These are phyloP conservation scores for Tipula confusa DNA, from an alignment of 2,888 invertebrate genomes.

Conservation along the genomic window DNA sequence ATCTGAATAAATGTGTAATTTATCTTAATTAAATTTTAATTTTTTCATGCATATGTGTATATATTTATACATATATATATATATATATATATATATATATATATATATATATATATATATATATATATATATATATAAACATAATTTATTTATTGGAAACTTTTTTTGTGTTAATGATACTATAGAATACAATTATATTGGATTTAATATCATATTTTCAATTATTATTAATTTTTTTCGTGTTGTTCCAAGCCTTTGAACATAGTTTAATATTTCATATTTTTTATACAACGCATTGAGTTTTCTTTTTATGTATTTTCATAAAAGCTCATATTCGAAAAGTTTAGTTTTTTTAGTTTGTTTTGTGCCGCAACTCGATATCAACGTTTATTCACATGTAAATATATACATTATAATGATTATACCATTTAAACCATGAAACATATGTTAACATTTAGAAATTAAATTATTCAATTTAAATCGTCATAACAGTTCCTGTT, in stretches of 20 bases:
- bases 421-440: neutral
- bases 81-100: neutral
- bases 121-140: neutral
- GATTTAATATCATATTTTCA: neutral
- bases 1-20: neutral
- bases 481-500: neutral
- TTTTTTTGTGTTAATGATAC: neutral
- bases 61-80: neutral
- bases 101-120: neutral
- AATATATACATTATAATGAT: neutral
- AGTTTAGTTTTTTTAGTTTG: neutral
- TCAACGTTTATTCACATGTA: no score
- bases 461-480: neutral
- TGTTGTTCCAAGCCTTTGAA: neutral
- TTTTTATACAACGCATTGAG: neutral
- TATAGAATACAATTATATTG: neutral
- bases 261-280: neutral
- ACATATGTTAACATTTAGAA: neutral
- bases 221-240: neutral
- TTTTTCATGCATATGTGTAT: no score
- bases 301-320: neutral
- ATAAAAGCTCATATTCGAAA: neutral
- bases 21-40: constrained; percentile 12
- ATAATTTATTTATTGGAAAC: neutral
- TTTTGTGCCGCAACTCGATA: neutral